Base-by-base conservation (phyloP, 2,888 invertebrate species). In the Leucoma salicis region DNA sequence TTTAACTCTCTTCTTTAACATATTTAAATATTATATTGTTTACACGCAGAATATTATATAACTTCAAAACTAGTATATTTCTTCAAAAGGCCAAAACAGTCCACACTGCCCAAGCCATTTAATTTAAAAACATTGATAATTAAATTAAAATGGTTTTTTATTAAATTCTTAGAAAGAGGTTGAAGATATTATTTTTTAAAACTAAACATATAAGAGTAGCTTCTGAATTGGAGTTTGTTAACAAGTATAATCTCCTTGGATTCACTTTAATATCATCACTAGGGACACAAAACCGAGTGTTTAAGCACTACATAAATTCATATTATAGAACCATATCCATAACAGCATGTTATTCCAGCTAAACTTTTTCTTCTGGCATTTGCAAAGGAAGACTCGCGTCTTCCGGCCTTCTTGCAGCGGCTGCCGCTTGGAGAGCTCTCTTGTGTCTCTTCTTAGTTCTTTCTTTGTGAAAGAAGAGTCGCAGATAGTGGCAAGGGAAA, bases 401-500 rank as follows among this genome's bases (percentile, higher is more conserved):
- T 57, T 87, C 86, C 13, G 78, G 63, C 40, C 73, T 80, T 34
- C 68, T 78, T 0, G 76, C 66, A 0, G 74, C 69, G 1, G 76
- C 82, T 1, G 80, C 81, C 0, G 79, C 73, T 3, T 76, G 76
- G 3, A 85, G 46, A 0, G 82, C 79, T 31, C 80, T 57, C 57
- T 80, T 83, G 39, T 86, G 88, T 47, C 90, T 75, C 66, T 93
- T 93, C 78, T 93, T 93, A 35, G 88, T 87, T 37, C 93, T 83
- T 60, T 94, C 93, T 49, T 93, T 92, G 66, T 93, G 91, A 82
- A 95, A 94, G 80, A 95, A 95, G 10, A 95, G 82, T 54, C 95
- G 90, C 16, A 96, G 92, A 76, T 96, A 97, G 69, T 95, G 94
- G 69, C 95, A 95, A 2, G 96, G 95, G 75, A 96, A 94, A 36